phyloP scores from a whole-genome alignment of 2,888 invertebrate species.

The Melanostoma scalare region DNA sequence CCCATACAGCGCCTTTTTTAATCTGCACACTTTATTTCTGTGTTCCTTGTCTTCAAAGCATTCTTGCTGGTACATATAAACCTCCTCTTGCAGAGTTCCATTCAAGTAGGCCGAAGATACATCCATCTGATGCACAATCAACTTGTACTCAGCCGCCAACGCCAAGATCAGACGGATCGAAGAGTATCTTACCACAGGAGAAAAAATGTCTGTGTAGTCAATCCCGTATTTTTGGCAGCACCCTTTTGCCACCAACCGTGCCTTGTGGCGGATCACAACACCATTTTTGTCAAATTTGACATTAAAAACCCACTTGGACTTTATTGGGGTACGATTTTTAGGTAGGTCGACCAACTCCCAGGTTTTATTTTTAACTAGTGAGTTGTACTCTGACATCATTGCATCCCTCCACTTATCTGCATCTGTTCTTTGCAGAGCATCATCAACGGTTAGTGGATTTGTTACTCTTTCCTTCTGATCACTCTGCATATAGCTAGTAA shows the following conservation, averaged over 20 bases:
- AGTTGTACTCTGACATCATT: slow-evolving; percentile 73
- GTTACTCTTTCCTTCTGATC: not conserved
- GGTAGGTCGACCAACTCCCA: slow-evolving; percentile 63
- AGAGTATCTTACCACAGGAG: slow-evolving; percentile 30
- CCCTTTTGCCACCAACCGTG: slow-evolving; percentile 32
- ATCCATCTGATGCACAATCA: slow-evolving; percentile 39
- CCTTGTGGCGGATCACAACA: slow-evolving; percentile 4
- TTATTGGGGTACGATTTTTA: slow-evolving; percentile 16
- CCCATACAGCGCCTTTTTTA: slow-evolving; percentile 17
- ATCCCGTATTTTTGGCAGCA: slow-evolving; percentile 20
- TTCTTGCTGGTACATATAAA: slow-evolving; percentile 36
- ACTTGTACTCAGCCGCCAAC: slow-evolving; percentile 21
- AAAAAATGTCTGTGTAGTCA: slow-evolving; percentile 38
- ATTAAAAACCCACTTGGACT: slow-evolving; percentile 33
- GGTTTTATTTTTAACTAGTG: slow-evolving; percentile 67
- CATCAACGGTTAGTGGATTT: not conserved
- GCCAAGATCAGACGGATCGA: slow-evolving; percentile 38
- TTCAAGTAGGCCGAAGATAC: slow-evolving; percentile 37
- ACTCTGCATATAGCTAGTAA: slow-evolving; percentile 2
- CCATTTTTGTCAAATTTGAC: not conserved
- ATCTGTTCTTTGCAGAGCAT: slow-evolving; percentile 20
- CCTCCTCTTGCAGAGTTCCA: slow-evolving; percentile 23
- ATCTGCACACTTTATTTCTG: slow-evolving; percentile 18
- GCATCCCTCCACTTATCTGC: slow-evolving; percentile 46
- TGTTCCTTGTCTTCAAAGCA: slow-evolving; percentile 2